Base-by-base conservation (phyloP, 2,797 vertebrate genomes). In the Lophius americanus region DNA sequence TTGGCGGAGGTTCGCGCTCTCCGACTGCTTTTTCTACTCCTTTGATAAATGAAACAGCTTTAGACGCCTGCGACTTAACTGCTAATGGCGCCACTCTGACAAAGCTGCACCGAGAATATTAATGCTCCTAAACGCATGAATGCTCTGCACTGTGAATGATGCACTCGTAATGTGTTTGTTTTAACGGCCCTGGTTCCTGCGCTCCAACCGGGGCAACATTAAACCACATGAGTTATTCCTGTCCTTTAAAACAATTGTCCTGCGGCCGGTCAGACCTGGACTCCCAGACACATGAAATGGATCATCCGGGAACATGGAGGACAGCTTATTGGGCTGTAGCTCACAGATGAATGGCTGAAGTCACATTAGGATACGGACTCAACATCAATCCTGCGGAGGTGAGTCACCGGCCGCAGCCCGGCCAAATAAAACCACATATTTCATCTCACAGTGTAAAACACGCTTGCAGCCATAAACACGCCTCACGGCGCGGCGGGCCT, bases 391-490 rank as follows among this genome's bases (percentile, higher is more conserved):
- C 76, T 65, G 64, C 39, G 33, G 62, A 2, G 14, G 59, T 85
- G 83, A 89, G 77, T 89, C 91, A 90, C 78, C 10, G 59, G 64
- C 69, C 53, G 3, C n/a, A 14, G 65, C 76, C 55, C 7, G 46
- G 89, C 91, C 90, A 90, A 92, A 72, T 83, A 82, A 92, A 92
- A 91, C 88, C 74, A 92, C 90, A 93, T 93, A 93, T 90, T 92
- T 93, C 89, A 94, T 89, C 83, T 89, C 23, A 75, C 87, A 89
- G 89, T 92, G 90, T 93, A 90, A 91, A 93, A 93, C 92, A 92
- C 35, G 81, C 88, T 85, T 3, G 48, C 79, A 86, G 91, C 85
- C 89, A 86, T 93, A 92, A 94, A 93, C 93, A 92, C 14, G 85
- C 83, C 81, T 87, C 83, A 87, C 86, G 88, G 73, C 42, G 70